Base-by-base conservation (phyloP, 2,888 invertebrate genomes). In the Tenthredo livida region DNA sequence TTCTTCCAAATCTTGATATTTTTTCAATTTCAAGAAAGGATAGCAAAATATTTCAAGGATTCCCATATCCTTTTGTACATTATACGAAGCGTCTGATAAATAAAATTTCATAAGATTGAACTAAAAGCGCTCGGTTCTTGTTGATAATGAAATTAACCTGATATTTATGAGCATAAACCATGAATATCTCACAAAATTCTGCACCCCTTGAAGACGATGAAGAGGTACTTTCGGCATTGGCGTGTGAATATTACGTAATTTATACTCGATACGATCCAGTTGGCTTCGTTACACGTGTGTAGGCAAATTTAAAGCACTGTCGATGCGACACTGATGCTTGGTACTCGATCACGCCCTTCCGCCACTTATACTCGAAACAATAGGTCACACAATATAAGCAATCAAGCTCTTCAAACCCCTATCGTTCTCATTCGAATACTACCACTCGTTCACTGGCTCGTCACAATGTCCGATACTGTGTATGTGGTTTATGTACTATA, bases 281-380 rank as follows among this genome's bases (percentile, higher is more conserved):
- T 5, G 40, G 58, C 25, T 40, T 40, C 40, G n/a, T 80, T 25
- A 21, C 25, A 80, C 15, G 61, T 12, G 40, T 61, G 54, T 77
- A 80, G 80, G 37, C 37, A 80, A 80, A 80, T 83, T 83, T 33
- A 29, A 83, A 83, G 47, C 83, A 29, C 29, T 33, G 67, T 29
- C 33, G 10, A 67, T 37, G 43, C 50, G 70, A 83, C 83, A 47
- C 47, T n/a, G n/a, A n/a, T n/a, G 67, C 29, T 47, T 25, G 83
- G 17, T 47, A 83, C 67, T 83, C 83, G 67, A 83, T 83, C 83
- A 83, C 83, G 70, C 83, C 43, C 67, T 47, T 33, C 67, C 50
- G 67, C 83, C 47, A 70, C 83, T 83, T 83, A 47, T 70, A 83
- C 65, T 83, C 33, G 83, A 83, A 83, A 83, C 83, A 83, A 83